These are phyloP conservation scores for Chionoecetes opilio DNA, from an alignment of 1,140 invertebrate genomes.

Conservation along the genomic window DNA sequence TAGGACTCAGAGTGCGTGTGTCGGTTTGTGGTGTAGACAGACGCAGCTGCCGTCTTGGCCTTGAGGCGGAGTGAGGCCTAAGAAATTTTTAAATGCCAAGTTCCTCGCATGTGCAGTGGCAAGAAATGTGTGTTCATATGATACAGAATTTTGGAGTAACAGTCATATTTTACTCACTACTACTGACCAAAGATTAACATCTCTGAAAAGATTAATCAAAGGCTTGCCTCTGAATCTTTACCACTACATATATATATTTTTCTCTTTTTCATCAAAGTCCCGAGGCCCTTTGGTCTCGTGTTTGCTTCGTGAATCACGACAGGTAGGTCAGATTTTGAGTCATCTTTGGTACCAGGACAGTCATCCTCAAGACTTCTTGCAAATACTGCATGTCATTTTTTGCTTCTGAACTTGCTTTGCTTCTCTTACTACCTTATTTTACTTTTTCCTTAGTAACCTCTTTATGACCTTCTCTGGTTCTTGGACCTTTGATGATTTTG, in stretches of 20 bases:
- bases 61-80: not conserved
- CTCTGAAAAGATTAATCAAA: not conserved
- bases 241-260: not conserved
- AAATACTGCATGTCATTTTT: not conserved
- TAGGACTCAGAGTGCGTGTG: slow-evolving; percentile 39
- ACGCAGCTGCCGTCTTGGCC: slow-evolving; percentile 21
- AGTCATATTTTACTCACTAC: not conserved
- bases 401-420: not conserved
- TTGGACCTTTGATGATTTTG: not conserved
- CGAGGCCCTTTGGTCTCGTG: not conserved
- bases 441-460: not conserved
- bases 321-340: not conserved
- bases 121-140: not conserved
- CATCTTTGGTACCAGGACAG: not conserved
- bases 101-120: slow-evolving; percentile 37
- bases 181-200: not conserved
- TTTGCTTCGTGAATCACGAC: not conserved
- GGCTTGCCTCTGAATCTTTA: no score
- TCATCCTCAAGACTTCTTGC: not conserved
- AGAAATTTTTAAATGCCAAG: not conserved
- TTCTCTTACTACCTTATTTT: not conserved
- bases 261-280: not conserved
- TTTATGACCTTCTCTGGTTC: not conserved
- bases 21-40: slow-evolving; percentile 51
- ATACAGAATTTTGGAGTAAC: not conserved